These are phyloP conservation scores for Rhopalosiphum nymphaeae DNA, from an alignment of 2,888 invertebrate species.

Conservation along the genomic window DNA sequence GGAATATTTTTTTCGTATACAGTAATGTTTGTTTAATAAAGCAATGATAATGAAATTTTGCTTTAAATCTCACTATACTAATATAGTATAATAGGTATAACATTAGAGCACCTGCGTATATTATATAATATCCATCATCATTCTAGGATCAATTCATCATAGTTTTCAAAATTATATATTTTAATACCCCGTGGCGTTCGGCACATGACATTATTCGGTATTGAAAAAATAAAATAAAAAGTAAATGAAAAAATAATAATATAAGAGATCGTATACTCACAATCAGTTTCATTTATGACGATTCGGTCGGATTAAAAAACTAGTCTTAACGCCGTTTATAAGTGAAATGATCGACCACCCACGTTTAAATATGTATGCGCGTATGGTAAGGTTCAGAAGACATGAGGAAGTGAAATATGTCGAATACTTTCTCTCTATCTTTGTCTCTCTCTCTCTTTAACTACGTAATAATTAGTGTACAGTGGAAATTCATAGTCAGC, in stretches of 20 bases:
- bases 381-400: neutral
- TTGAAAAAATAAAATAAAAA: slow-evolving; percentile 22
- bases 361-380: slow-evolving; percentile 22
- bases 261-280: slow-evolving; percentile 9
- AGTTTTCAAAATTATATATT: slow-evolving; percentile 51
- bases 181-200: slow-evolving; percentile 20
- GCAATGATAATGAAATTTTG: neutral
- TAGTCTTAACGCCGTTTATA: slow-evolving; percentile 52
- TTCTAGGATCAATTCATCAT: slow-evolving; percentile 44
- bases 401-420: slow-evolving; percentile 15
- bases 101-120: neutral
- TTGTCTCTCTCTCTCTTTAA: neutral
- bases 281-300: slow-evolving; percentile 52
- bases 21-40: neutral
- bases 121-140: slow-evolving; percentile 35
- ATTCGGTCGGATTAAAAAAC: slow-evolving; percentile 51
- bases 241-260: neutral
- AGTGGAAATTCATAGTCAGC: neutral
- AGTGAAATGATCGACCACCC: slow-evolving; percentile 61
- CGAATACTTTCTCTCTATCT: slow-evolving; percentile 13
- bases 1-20: neutral
- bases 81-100: neutral
- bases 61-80: neutral
- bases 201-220: slow-evolving; percentile 32
- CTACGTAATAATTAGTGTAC: slow-evolving; percentile 8